These are phyloP conservation scores for Micronycteris hirsuta DNA, from an alignment of 2,113 vertebrate genomes.

Conservation along the genomic window DNA sequence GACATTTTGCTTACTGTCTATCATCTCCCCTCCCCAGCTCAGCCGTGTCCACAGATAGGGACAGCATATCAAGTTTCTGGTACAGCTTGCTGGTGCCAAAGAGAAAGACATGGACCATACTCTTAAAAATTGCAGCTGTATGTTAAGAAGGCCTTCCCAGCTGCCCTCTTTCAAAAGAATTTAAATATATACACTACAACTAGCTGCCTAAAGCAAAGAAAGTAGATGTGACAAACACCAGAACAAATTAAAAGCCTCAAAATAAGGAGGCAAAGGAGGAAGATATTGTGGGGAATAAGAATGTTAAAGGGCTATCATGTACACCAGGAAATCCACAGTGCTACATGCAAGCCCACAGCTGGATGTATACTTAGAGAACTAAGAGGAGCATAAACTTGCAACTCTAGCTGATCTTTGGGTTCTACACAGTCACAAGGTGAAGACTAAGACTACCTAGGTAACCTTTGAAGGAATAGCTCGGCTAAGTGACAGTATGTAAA, in stretches of 20 bases:
- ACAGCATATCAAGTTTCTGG: background rate
- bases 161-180: background rate
- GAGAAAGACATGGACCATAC: background rate
- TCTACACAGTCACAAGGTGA: background rate
- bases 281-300: background rate
- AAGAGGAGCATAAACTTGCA: background rate
- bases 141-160: background rate
- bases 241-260: background rate
- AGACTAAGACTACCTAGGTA: background rate
- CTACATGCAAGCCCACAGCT: background rate
- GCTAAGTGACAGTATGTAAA: background rate
- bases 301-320: background rate
- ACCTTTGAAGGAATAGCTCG: background rate
- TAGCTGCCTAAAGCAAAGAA: background rate
- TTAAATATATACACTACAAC: background rate
- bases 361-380: background rate
- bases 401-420: background rate
- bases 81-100: background rate
- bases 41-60: background rate
- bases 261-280: background rate
- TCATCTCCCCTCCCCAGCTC: background rate
- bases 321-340: background rate
- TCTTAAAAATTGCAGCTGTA: background rate
- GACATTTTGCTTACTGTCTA: background rate
- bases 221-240: background rate